phyloP scores from a whole-genome alignment of 2,113 vertebrate genomes.

The Colossoma macropomum region DNA sequence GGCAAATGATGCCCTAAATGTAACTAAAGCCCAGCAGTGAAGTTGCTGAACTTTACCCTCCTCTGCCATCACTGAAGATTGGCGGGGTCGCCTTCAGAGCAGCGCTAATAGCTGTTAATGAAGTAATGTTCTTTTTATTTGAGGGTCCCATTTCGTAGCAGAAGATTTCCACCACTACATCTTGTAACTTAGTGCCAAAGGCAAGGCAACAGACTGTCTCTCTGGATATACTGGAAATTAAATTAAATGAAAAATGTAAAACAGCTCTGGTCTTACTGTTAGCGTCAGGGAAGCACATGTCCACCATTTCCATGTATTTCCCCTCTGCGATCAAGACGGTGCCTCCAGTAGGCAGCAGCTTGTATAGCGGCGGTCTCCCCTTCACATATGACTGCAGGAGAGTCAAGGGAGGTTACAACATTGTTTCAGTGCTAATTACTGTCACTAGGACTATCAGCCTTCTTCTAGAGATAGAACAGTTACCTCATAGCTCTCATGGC shows the following conservation, averaged over 20 bases:
- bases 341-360: conserved; percentile 85
- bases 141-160: no score
- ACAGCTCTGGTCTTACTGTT: conserved; percentile 65
- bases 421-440: background rate
- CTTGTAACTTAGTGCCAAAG: no score
- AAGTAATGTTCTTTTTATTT: no score
- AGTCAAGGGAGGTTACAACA: background rate
- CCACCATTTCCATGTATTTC: conserved; percentile 84
- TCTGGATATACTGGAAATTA: background rate
- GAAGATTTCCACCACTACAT: no score
- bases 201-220: no score
- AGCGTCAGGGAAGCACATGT: conserved; percentile 85
- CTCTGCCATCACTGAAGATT: no score
- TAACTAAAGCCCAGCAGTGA: no score
- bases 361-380: conserved; percentile 78
- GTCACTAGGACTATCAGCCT: no score
- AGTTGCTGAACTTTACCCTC: no score
- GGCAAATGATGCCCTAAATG: no score
- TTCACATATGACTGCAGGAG: conserved; percentile 76
- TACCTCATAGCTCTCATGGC: conserved; percentile 88
- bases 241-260: background rate
- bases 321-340: conserved; percentile 84
- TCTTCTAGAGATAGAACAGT: conserved; percentile 22
- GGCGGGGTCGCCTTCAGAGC: no score
- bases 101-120: no score